Evolutionary conservation across 2,888 invertebrate genomes (phyloP).

Genomic region (Apamea epomidion): DNA sequence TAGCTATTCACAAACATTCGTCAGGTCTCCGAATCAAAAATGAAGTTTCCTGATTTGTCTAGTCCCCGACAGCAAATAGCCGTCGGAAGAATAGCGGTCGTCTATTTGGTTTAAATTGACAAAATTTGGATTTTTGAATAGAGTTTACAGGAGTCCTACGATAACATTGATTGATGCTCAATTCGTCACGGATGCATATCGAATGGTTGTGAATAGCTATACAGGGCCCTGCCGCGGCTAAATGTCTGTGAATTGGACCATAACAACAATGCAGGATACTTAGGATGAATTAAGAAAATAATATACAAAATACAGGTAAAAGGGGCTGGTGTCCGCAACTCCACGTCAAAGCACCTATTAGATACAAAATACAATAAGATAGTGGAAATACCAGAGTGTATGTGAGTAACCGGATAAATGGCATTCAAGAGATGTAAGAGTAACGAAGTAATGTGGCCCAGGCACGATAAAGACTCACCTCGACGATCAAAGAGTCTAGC

Average conservation of each 20-base stretch:
- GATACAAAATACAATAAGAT: not conserved
- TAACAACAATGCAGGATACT: not conserved
- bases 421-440: not conserved
- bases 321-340: too few species aligned
- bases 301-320: too few species aligned
- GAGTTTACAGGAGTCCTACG: not conserved
- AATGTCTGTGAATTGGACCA: not conserved
- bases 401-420: not conserved
- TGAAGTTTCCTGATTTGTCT: too few species aligned
- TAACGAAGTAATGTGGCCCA: not conserved
- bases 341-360: too few species aligned
- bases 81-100: too few species aligned
- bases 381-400: not conserved
- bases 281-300: too few species aligned
- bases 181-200: not conserved
- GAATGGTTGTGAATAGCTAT: not conserved
- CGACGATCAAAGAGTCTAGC: conserved; percentile 76
- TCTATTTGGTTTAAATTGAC: too few species aligned
- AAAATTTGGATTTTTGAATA: too few species aligned
- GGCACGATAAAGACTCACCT: conserved; percentile 69
- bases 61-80: too few species aligned
- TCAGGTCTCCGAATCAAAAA: too few species aligned
- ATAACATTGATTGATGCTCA: not conserved
- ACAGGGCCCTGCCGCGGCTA: not conserved
- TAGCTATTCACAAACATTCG: too few species aligned